A percentile compares a stretch with the other conserved stretches of the same genome.
phyloP scores from a whole-genome alignment of 2,888 invertebrate species.

The Marasmarcha lunaedactyla region DNA sequence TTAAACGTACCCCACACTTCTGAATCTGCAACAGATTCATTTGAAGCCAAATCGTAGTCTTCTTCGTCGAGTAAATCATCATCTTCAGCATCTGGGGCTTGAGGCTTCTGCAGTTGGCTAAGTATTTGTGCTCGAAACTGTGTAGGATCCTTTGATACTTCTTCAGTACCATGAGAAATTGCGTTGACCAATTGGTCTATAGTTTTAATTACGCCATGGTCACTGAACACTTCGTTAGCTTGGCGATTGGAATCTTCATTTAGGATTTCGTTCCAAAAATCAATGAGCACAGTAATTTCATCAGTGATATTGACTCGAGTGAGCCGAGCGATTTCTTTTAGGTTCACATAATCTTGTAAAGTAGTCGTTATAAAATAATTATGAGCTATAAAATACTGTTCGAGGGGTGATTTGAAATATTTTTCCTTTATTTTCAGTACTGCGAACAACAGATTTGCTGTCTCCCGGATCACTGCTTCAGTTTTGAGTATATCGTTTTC shows the following conservation, averaged over 20 bases:
- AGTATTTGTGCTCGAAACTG: no score
- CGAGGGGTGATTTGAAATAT: neutral
- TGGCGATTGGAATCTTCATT: slow-evolving; percentile 3
- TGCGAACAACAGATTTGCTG: slow-evolving; percentile 16
- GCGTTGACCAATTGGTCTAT: no score
- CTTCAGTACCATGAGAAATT: no score
- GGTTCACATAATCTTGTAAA: slow-evolving; percentile 6
- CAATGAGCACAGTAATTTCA: slow-evolving; percentile 1
- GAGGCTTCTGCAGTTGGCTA: no score
- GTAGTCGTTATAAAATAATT: slow-evolving; percentile 9
- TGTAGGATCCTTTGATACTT: no score
- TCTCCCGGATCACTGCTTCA: slow-evolving; percentile 17
- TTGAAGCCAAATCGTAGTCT: no score
- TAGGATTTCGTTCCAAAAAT: slow-evolving; percentile 5
- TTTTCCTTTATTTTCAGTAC: slow-evolving; percentile 1
- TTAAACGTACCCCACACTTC: no score
- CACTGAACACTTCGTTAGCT: neutral
- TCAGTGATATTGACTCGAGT: slow-evolving; percentile 6
- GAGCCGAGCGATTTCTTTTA: slow-evolving; percentile 9
- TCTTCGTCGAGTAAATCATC: no score
- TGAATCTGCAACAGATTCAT: no score
- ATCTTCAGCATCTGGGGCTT: no score
- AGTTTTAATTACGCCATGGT: no score
- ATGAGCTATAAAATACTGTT: slow-evolving; percentile 5
- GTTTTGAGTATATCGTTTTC: slow-evolving; percentile 15